Base-by-base conservation (phyloP, 2,797 vertebrate species). In the Rhinella marina region DNA sequence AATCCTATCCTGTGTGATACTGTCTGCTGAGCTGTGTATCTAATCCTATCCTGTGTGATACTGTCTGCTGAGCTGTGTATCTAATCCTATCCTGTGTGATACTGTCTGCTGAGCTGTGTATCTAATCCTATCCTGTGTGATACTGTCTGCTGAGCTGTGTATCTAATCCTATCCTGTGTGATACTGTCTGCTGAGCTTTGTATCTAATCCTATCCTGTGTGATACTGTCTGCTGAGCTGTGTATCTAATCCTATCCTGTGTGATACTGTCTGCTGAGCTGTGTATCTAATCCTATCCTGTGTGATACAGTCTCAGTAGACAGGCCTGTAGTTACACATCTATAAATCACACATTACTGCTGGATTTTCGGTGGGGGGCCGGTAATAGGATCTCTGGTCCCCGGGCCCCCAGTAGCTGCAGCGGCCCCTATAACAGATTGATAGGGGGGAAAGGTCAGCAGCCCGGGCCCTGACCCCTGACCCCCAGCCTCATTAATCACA, bases 401-500 rank as follows among this genome's bases (percentile, higher is more conserved):
- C 10, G 7, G n/a, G 52, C 57, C 90, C 32, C 77, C 88, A 61
- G 82, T 75, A 72, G 82, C 79, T 66, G 7, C 14, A n/a, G 12
- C 25, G 89, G 77, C 90, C 83, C 72, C 91, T 61, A 70, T 84
- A 91, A 91, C 86, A 90, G 84, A 89, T 81, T 73, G 86, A 50
- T n/a, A 52, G 62, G 64, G 52, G 66, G 82, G 12, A 80, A 11
- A 88, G 92, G 93, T 92, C 91, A 90, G 12, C 81, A 88, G 89
- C 91, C 91, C 87, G 84, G 64, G 78, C 79, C 78, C 59, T 88
- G 89, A 89, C 90, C 91, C 91, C 87, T 84, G 88, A 87, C 92
- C 92, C 89, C 85, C 68, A 57, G 82, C 85, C 84, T 91, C 93
- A 92, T 94, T 92, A 93, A 93, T 94, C 94, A 94, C 90, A 86